Percentiles rank a stretch among this genome's conserved stretches.
Evolutionary conservation across 1,140 invertebrate genomes (phyloP).

Genomic region (Lepidurus packardi): DNA sequence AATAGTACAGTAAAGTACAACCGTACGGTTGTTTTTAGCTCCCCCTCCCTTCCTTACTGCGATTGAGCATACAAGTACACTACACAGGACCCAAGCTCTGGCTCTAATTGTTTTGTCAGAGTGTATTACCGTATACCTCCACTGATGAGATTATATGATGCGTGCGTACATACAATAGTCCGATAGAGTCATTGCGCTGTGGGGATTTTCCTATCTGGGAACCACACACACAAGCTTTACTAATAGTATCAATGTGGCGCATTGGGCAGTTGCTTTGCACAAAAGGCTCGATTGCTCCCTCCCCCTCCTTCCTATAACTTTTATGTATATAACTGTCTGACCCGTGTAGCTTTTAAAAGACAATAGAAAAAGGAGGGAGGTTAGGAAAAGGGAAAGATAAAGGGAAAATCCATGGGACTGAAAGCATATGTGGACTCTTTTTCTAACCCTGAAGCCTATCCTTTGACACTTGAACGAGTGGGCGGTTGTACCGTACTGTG

Average conservation of each 20-base stretch:
- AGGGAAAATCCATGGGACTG: conserved; percentile 4
- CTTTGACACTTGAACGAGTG: neutral
- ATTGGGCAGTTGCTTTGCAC: neutral
- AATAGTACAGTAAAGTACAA: too few relatives aligned
- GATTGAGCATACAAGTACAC: neutral
- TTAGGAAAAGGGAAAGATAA: neutral
- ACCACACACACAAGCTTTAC: neutral
- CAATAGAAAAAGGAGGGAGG: neutral
- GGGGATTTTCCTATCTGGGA: conserved; percentile 18
- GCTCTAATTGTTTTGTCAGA: neutral
- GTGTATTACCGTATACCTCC: neutral
- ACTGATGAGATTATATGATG: conserved; percentile 19
- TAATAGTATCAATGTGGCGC: conserved; percentile 4
- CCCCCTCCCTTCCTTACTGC: too few relatives aligned
- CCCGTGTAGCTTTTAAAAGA: neutral
- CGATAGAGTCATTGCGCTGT: neutral
- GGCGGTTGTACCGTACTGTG: neutral
- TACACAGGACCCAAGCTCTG: neutral
- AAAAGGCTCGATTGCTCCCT: neutral
- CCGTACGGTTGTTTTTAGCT: too few relatives aligned
- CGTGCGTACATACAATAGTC: conserved; percentile 6
- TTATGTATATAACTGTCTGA: too few relatives aligned
- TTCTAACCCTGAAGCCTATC: neutral
- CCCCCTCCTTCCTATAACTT: neutral
- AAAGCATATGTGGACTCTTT: neutral